phyloP scores from a whole-genome alignment of 2,888 invertebrate genomes.

The Trypoxylon attenuatum region DNA sequence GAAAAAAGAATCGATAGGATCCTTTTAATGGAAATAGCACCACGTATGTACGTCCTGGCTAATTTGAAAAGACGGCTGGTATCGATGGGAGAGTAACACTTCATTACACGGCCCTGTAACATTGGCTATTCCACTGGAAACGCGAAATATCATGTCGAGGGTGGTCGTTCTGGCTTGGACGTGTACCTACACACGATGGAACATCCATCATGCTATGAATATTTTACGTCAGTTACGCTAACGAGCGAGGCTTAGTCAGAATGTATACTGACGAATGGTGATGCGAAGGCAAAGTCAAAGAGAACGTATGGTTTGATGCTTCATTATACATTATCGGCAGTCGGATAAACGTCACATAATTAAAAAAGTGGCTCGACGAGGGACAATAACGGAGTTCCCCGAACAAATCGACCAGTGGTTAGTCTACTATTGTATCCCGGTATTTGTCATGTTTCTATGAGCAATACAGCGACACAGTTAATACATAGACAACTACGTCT shows the following conservation, averaged over 20 bases:
- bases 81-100: slow-evolving; percentile 15
- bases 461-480: no score
- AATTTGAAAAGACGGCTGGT: slow-evolving; percentile 8
- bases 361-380: no score
- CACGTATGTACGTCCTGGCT: background rate
- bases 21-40: slow-evolving; percentile 17
- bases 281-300: slow-evolving; percentile 19
- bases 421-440: no score
- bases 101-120: slow-evolving; percentile 28
- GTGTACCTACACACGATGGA: slow-evolving; percentile 13
- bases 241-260: slow-evolving; percentile 42
- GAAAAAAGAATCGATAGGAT: slow-evolving; percentile 4
- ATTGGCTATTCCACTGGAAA: slow-evolving; percentile 28
- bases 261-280: slow-evolving; percentile 22
- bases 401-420: no score
- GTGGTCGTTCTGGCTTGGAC: slow-evolving; percentile 10
- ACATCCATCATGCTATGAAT: slow-evolving; percentile 52
- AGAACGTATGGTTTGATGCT: slow-evolving; percentile 23
- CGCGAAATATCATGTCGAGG: slow-evolving; percentile 29
- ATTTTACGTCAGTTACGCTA: slow-evolving; percentile 48
- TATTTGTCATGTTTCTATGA: no score
- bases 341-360: no score
- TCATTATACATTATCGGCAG: slow-evolving; percentile 24
- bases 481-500: no score
- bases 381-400: no score